phyloP scores from a whole-genome alignment of 1,140 invertebrate genomes.

The Scaptomyza hsui region DNA sequence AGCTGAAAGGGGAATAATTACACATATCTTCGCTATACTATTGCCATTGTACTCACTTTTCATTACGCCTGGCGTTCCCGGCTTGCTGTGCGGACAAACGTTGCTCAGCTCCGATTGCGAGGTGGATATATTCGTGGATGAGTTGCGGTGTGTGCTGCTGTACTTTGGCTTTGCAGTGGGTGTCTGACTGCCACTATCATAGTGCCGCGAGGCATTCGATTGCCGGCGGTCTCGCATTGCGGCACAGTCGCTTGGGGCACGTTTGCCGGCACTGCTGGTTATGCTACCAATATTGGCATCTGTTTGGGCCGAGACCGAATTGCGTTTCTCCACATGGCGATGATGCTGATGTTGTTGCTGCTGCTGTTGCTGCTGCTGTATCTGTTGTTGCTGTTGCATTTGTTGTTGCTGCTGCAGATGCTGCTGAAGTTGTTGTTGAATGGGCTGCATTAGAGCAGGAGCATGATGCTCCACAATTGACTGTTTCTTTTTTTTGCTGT shows the following conservation, averaged over 20 bases:
- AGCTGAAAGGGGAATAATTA: constrained; percentile 30
- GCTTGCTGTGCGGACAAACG: constrained; percentile 76
- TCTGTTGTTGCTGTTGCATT: constrained; percentile 48
- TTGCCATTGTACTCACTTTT: constrained; percentile 59
- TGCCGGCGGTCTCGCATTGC: constrained; percentile 69
- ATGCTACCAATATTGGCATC: constrained; percentile 74
- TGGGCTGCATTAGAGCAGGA: constrained; percentile 73
- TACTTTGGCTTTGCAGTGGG: constrained; percentile 76
- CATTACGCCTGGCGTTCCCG: constrained; percentile 61
- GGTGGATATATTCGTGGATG: constrained; percentile 76
- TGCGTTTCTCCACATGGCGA: constrained; percentile 73
- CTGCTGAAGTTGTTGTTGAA: constrained; percentile 75
- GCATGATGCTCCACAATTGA: constrained; percentile 68
- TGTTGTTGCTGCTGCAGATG: constrained; percentile 63
- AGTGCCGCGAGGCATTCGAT: constrained; percentile 71
- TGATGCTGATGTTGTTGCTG: constrained; percentile 66
- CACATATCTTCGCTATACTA: neutral
- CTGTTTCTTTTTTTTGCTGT: constrained; percentile 75
- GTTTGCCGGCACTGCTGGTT: constrained; percentile 60
- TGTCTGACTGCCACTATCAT: constrained; percentile 77
- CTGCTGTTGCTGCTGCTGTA: constrained; percentile 60
- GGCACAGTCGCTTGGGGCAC: constrained; percentile 57
- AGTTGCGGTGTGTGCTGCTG: constrained; percentile 73
- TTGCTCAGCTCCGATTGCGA: constrained; percentile 82
- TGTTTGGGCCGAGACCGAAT: constrained; percentile 80